Evolutionary conservation across 2,797 vertebrate genomes (phyloP), one percentile per base, ranked within the genome.

Genomic region (Xiphophorus birchmanni): DNA sequence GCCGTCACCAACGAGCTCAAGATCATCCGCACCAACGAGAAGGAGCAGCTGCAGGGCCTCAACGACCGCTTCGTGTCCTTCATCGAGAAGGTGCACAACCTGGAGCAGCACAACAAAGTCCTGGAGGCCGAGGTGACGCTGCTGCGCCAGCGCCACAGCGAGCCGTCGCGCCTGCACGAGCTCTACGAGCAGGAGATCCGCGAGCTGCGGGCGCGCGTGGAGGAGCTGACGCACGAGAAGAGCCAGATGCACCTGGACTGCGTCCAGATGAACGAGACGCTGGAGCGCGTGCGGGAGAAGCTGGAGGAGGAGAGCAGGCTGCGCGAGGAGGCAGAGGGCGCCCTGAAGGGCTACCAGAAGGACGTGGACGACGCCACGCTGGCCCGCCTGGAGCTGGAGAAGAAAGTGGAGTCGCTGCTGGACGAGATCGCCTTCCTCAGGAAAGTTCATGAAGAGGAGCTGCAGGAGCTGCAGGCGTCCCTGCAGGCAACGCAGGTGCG

Each of bases 181-280:
- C 93, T 96, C n/a, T 96, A 96, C 82, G 96, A 96, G 92, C 95
- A 95, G 90, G 96, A 96, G 95, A 94, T 96, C 92, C 96, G 96
- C 52, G 96, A 96, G 90, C 90, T 96, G 81, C 94, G 96, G 50
- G 93, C 91, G 45, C 95, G 96, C 72, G 94, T 95, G 10, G 96
- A 96, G 77, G 96, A 96, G 88, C 89, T 96, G 90, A 95, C 93
- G 45, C 96, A 96, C 91, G 96, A 96, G 90, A 95, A 95, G 92
- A 96, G 94, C 89, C 95, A 96, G 89, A 94, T 95, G 94, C 95
- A 96, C 89, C 87, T 96, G 89, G 96, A 95, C 91, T 96, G 95
- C 92, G 96, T 93, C 91, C 95, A 93, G 88, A 94, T 95, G 94
- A 94, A 85, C 90, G 96, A 95, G 5, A 87, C 92, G 77, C 90